Base-by-base conservation (phyloP, 2,797 vertebrate genomes). In the Helicolenus hilgendorfi region DNA sequence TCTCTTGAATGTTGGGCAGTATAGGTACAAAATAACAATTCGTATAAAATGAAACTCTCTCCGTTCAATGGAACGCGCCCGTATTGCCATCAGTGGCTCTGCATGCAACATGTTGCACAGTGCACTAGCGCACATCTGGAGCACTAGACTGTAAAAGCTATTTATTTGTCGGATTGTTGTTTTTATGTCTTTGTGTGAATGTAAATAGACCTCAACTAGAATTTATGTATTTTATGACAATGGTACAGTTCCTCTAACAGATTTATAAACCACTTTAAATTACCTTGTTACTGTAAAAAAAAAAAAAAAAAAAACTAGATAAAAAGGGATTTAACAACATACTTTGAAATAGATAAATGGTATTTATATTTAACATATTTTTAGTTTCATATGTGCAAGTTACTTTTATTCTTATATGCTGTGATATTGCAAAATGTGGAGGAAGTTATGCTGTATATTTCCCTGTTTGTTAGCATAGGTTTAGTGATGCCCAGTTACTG, bases 111-210 rank as follows among this genome's bases (percentile, higher is more conserved):
- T 86, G 86, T 96, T 96, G 94, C 95, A 95, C 92, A 93, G 92
- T 94, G 93, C 86, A 83, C 81, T 92, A 68, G 86, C 59, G 77
- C 94, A 95, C 89, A 91, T 91, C 92, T 97, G 96, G 96, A 97
- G 96, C 96, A 96, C 97, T 91, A 91, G 79, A 96, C 97, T 97
- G 97, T 97, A 97, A 96, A 97, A 69, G 55, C 71, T 90, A 88
- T 88, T 88, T 91, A 88, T 94, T 92, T 77, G 71, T 81, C 71
- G 29, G 45, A 72, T 74, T 56, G 11, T 69, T 69, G 55, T 87
- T 80, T 86, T 71, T 45, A 49, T 49, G 27, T 80, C 22, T 89
- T 29, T 82, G 41, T 72, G 78, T 91, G 67, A 81, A 49, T 92
- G 81, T 91, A 85, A 84, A 85, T 83, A 79, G 8, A 79, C 11